These are phyloP conservation scores for Phylloscopus collybita DNA, from an alignment of 2,797 vertebrate species.

Conservation along the genomic window DNA sequence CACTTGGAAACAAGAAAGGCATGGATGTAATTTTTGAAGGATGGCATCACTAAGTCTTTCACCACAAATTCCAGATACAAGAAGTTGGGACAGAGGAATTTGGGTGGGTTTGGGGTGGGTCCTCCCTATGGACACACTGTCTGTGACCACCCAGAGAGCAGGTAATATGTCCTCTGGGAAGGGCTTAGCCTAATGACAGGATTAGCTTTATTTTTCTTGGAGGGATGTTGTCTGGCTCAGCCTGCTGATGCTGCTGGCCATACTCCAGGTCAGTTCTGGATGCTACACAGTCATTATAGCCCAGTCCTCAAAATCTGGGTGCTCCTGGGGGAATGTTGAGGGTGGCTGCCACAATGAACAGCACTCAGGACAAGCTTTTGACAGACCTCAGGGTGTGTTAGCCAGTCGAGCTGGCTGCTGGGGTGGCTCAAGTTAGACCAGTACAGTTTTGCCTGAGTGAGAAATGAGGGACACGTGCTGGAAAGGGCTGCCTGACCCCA, in stretches of 20 bases:
- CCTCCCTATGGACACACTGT: background rate
- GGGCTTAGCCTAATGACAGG: background rate
- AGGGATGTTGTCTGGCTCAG: background rate
- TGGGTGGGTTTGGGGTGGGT: background rate
- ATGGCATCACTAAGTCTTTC: background rate
- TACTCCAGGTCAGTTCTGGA: background rate
- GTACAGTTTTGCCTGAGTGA: background rate
- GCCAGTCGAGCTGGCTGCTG: background rate
- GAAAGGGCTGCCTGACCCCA: background rate
- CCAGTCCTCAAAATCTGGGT: background rate
- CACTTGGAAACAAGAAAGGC: constrained; percentile 26
- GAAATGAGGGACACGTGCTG: background rate
- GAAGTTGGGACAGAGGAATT: background rate
- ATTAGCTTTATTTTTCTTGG: background rate
- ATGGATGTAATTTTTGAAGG: constrained; percentile 3
- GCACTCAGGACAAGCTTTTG: background rate
- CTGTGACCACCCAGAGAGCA: background rate
- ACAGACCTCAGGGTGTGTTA: background rate
- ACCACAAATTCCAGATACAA: background rate
- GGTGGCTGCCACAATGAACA: background rate
- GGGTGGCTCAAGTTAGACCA: background rate
- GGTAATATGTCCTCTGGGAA: background rate
- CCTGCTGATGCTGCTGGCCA: background rate
- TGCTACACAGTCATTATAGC: background rate
- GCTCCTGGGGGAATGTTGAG: background rate